Evolutionary conservation across 2,797 vertebrate species (phyloP).

Genomic region (Propithecus deckenii): DNA sequence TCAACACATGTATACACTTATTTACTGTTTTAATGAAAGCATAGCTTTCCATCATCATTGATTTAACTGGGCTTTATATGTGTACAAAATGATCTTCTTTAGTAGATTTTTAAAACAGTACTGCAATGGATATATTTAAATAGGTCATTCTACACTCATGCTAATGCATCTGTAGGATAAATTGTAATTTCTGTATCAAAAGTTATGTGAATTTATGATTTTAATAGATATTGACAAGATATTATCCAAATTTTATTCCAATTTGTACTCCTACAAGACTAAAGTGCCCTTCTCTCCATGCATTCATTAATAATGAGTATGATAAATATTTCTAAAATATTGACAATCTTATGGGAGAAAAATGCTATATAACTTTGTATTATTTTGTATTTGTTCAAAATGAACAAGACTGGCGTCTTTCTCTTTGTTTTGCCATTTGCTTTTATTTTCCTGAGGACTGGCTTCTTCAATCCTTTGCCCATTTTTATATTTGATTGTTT

Average conservation of each 20-base stretch:
- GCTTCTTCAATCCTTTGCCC: constrained; percentile 30
- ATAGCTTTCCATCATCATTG: background rate
- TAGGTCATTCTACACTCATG: background rate
- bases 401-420: background rate
- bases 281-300: background rate
- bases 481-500: constrained; percentile 9
- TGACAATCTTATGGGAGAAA: background rate
- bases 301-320: background rate
- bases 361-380: background rate
- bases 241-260: background rate
- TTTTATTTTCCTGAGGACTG: constrained; percentile 26
- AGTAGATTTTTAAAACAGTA: background rate
- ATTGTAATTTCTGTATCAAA: background rate
- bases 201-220: background rate
- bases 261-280: background rate
- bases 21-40: background rate
- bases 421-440: constrained; percentile 19
- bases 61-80: background rate
- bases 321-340: background rate
- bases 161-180: background rate
- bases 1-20: background rate
- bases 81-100: background rate
- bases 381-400: background rate
- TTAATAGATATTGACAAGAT: background rate
- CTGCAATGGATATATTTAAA: background rate